Percentiles rank a stretch among this genome's conserved stretches.
Evolutionary conservation across 2,797 vertebrate species (phyloP).

Genomic region (Pseudomugil tenellus): DNA sequence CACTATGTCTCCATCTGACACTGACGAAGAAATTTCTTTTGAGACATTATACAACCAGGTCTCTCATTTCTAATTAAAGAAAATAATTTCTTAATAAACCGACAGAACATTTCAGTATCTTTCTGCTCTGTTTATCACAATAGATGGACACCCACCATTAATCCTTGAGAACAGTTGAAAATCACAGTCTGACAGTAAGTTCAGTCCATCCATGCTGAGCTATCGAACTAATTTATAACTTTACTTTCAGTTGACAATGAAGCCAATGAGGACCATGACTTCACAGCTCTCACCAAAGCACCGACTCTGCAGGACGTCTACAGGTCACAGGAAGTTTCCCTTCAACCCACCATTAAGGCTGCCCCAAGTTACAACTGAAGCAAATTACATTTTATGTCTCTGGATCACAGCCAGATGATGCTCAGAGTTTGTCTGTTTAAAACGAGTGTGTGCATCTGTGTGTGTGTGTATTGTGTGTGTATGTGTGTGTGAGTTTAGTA

Average conservation of each 20-base stretch:
- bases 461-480: slow-evolving; percentile 40
- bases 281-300: slow-evolving; percentile 50
- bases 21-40: too few relatives aligned
- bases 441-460: slow-evolving; percentile 19
- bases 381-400: slow-evolving; percentile 57
- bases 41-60: too few relatives aligned
- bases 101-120: neutral
- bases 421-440: slow-evolving; percentile 15
- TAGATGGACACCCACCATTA: slow-evolving; percentile 23
- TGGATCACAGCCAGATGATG: slow-evolving; percentile 40
- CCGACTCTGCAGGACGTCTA: slow-evolving; percentile 51
- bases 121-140: neutral
- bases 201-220: slow-evolving; percentile 33
- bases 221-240: slow-evolving; percentile 48
- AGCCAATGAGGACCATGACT: slow-evolving; percentile 46
- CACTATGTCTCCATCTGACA: too few relatives aligned
- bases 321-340: slow-evolving; percentile 44
- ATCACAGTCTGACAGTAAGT: slow-evolving; percentile 24
- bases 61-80: neutral
- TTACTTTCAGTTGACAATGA: slow-evolving; percentile 22
- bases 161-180: slow-evolving; percentile 38
- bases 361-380: slow-evolving; percentile 29
- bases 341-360: slow-evolving; percentile 25
- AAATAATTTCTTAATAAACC: neutral
- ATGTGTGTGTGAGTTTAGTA: slow-evolving; percentile 32